Conservation (phyloP, 2,797 vertebrate genomes). For the Telmatherina bonti region DNA sequence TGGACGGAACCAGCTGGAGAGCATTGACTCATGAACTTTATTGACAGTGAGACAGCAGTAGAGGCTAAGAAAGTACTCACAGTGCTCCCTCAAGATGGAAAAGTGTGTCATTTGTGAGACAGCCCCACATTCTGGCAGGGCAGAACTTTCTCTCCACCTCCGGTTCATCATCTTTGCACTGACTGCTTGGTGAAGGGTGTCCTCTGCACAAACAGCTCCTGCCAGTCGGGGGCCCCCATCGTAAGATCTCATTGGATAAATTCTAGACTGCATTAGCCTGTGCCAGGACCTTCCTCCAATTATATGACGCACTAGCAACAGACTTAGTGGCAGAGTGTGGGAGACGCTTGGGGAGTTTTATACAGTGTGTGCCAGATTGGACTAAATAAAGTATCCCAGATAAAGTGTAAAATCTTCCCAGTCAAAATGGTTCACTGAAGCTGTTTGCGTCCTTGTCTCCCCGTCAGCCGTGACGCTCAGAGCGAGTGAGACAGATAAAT, state of each 20-base stretch:
- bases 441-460: conserved; percentile 6
- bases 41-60: conserved; percentile 54
- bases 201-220: background rate
- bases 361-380: background rate
- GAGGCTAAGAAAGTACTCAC: conserved; percentile 37
- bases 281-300: background rate
- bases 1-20: conserved; percentile 60
- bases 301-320: background rate
- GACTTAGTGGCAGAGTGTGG: background rate
- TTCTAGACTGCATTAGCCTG: background rate
- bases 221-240: background rate
- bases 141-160: conserved; percentile 39
- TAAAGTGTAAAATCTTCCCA: background rate
- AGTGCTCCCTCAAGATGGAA: conserved; percentile 42
- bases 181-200: conserved; percentile 17
- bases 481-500: conserved; percentile 6
- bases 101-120: conserved; percentile 45
- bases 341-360: background rate
- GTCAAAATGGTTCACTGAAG: background rate
- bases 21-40: conserved; percentile 55
- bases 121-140: conserved; percentile 1
- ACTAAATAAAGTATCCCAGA: background rate
- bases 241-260: conserved; percentile 3
- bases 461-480: conserved; percentile 2
- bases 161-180: conserved; percentile 20